These are phyloP conservation scores for Brachyptera putata DNA, from an alignment of 2,888 invertebrate species.

Conservation along the genomic window DNA sequence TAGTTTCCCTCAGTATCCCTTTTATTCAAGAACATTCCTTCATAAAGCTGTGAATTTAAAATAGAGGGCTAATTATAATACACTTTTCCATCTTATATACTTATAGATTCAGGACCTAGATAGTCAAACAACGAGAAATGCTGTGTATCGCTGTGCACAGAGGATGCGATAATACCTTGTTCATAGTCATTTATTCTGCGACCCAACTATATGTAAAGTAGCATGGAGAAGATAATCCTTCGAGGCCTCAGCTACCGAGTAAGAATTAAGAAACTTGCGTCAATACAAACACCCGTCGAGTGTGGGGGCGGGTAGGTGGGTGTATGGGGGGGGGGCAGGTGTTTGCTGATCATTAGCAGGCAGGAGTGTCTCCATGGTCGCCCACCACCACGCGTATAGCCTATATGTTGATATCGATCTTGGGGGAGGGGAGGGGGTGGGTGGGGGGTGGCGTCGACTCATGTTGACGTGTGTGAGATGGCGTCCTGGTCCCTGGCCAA, in stretches of 20 bases:
- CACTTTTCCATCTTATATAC: too few relatives aligned
- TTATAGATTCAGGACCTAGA: too few relatives aligned
- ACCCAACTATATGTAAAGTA: constrained; percentile 2
- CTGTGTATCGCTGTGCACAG: too few relatives aligned
- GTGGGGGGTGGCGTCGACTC: neutral
- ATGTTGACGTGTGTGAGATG: constrained; percentile 18
- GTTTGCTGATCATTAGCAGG: constrained; percentile 22
- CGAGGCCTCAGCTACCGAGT: constrained; percentile 2
- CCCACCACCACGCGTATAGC: neutral
- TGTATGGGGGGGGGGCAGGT: neutral
- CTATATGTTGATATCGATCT: constrained; percentile 11
- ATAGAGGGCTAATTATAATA: too few relatives aligned
- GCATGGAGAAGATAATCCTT: constrained; percentile 3
- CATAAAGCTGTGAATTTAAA: too few relatives aligned
- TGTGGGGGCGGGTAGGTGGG: neutral
- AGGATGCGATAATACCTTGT: too few relatives aligned
- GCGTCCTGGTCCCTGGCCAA: constrained; percentile 12
- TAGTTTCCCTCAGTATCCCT: too few relatives aligned
- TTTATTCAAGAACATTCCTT: too few relatives aligned
- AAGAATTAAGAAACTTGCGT: constrained; percentile 12
- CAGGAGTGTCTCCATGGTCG: neutral
- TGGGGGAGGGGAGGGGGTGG: neutral
- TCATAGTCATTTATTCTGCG: too few relatives aligned
- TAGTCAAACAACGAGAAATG: too few relatives aligned
- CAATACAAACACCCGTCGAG: constrained; percentile 11